Evolutionary conservation across 2,797 vertebrate species (phyloP).

Genomic region (Columba guinea): DNA sequence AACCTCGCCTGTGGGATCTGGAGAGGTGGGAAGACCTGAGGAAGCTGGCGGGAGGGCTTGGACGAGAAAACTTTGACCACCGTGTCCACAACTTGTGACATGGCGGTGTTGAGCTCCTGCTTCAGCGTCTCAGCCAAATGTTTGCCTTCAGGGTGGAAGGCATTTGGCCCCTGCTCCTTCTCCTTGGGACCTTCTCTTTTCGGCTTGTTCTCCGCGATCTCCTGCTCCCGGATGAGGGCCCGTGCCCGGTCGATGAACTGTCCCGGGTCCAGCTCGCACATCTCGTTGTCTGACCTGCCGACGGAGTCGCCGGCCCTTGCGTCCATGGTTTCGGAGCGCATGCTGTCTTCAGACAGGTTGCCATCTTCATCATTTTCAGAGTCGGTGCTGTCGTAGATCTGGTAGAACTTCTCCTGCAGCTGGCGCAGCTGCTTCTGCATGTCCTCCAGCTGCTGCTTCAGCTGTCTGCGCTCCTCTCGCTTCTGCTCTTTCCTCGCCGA

Average conservation of each 20-base stretch:
- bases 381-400: constrained; percentile 98
- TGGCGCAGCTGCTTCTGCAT: constrained; percentile 99
- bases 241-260: constrained; percentile 93
- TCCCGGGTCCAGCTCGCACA: constrained; percentile 92
- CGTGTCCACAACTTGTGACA: constrained; percentile 98
- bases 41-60: constrained; percentile 92
- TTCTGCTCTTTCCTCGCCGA: constrained; percentile 96
- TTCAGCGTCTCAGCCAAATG: constrained; percentile 96
- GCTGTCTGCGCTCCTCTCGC: constrained; percentile 94
- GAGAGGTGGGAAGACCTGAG: constrained; percentile 96
- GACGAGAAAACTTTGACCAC: constrained; percentile 96
- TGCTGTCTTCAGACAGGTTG: constrained; percentile 97
- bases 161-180: constrained; percentile 81
- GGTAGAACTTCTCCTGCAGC: constrained; percentile 99
- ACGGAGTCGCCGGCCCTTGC: constrained; percentile 81
- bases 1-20: constrained; percentile 93
- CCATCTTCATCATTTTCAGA: constrained; percentile 96
- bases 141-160: constrained; percentile 93
- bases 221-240: constrained; percentile 90
- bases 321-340: constrained; percentile 87
- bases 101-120: constrained; percentile 96
- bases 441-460: constrained; percentile 99
- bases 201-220: constrained; percentile 85
- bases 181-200: constrained; percentile 86
- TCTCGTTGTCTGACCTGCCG: constrained; percentile 89